Evolutionary conservation across 2,888 invertebrate species (phyloP), one percentile per base, ranked within the genome.

Genomic region (Pollenia angustigena): DNA sequence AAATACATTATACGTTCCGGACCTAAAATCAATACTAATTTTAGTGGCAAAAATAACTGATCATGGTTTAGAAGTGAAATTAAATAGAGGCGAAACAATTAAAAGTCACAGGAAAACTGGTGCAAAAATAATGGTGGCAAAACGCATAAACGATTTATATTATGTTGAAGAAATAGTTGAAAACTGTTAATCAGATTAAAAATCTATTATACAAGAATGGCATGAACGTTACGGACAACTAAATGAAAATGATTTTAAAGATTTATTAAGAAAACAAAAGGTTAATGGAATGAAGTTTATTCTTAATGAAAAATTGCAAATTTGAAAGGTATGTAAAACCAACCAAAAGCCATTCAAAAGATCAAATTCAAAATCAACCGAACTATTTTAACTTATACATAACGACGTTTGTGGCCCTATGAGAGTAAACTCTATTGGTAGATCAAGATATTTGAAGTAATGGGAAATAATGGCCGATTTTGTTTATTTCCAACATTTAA

Each of bases 1-100:
- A 7, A 40, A 81, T 4, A 66, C 68, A 6, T 46, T 81, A 32
- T 72, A 18, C 12, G 69, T 72, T 40, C 72, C 72, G 4, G 71
- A 72, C 32, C 42, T 81, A 18, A 48, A 56, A 12, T 54, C 66
- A 23, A 81, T 75, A 32, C 32, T 75, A 32, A 2, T 81, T 7
- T 81, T 54, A 44, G 72, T 72, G 16, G 12, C 42, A 18, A 81
- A 62, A 64, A 81, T 74, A n/a, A 72, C 81, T 12, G 52, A 81
- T 9, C 50, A 72, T 52, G 46, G 64, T 50, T 40, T 54, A 18
- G 18, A 18, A 1, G 18, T 18, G 18, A 18, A 18, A 18, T 18
- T 62, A 16, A 81, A 9, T n/a, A 64, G 18, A 46, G 10, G 23
- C 10, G 23, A 56, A 4, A 23, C 18, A 56, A 23, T 18, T 16